phyloP scores from a whole-genome alignment of 2,113 vertebrate species.

The Ciconia maguari region DNA sequence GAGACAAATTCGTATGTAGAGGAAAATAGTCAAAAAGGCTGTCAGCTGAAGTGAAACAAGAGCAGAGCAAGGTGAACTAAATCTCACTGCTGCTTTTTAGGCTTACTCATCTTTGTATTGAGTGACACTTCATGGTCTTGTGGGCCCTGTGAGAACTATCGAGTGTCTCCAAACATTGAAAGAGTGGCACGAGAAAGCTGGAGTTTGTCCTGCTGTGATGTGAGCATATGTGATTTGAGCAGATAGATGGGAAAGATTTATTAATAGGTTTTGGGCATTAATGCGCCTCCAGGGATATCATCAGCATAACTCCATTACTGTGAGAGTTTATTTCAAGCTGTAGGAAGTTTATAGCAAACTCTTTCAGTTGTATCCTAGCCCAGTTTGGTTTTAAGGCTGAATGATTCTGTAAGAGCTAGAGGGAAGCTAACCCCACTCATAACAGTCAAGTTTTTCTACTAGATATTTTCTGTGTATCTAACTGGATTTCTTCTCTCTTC shows the following conservation, averaged over 20 bases:
- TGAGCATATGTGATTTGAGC: not conserved
- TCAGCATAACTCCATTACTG: not conserved
- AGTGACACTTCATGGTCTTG: not conserved
- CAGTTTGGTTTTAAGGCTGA: not conserved
- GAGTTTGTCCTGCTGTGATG: not conserved
- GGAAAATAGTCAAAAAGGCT: not conserved
- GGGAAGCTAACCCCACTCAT: not conserved
- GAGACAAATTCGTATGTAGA: not conserved
- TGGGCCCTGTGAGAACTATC: not conserved
- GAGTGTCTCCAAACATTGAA: not conserved
- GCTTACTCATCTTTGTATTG: not conserved
- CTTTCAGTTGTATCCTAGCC: not conserved
- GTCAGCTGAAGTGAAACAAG: not conserved
- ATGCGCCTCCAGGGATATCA: not conserved
- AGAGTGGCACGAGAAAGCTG: not conserved
- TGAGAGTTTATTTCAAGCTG: not conserved
- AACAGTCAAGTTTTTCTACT: not conserved
- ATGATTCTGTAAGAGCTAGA: not conserved
- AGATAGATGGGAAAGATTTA: not conserved
- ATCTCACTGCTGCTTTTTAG: not conserved
- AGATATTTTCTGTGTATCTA: not conserved
- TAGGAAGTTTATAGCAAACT: not conserved
- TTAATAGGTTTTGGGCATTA: not conserved
- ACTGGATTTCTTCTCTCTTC: not conserved
- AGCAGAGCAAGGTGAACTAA: not conserved